phyloP scores from a whole-genome alignment of 1,140 invertebrate genomes.

The Magallana ariakensis region DNA sequence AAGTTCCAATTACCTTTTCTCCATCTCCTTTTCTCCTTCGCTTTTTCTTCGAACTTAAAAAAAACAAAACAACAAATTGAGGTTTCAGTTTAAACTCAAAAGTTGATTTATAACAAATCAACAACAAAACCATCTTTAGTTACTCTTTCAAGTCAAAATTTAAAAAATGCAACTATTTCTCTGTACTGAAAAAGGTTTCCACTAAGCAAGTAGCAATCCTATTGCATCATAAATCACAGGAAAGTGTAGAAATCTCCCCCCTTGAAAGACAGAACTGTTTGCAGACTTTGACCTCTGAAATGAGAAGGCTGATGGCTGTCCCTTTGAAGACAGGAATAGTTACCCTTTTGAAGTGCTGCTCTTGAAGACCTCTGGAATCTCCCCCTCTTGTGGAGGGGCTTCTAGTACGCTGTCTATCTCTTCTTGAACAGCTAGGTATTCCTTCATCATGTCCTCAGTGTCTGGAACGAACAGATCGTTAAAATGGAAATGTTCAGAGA shows the following conservation, averaged over 20 bases:
- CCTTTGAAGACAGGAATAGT: background rate
- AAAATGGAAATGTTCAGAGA: too few species aligned
- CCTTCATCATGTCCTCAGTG: slow-evolving; percentile 43
- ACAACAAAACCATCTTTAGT: too few species aligned
- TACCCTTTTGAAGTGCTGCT: slow-evolving; percentile 45
- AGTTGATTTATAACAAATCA: too few species aligned
- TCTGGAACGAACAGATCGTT: background rate
- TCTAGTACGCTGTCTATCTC: slow-evolving; percentile 52
- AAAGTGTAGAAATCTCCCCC: too few species aligned
- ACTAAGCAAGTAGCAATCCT: background rate
- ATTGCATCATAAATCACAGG: too few species aligned
- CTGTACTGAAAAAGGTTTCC: background rate
- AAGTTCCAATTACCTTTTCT: slow-evolving; percentile 5
- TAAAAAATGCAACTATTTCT: too few species aligned
- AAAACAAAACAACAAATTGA: background rate
- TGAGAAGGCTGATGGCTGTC: background rate
- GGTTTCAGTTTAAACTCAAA: too few species aligned
- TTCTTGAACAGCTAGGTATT: slow-evolving; percentile 53
- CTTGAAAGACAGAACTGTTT: too few species aligned
- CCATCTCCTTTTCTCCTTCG: background rate
- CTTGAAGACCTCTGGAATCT: slow-evolving; percentile 50
- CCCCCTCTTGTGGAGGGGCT: slow-evolving; percentile 28
- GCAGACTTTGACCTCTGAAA: background rate
- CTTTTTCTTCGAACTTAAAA: background rate
- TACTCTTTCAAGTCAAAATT: background rate